Evolutionary conservation across 1,140 invertebrate genomes (phyloP).

Genomic region (Tetragonula clypearis): DNA sequence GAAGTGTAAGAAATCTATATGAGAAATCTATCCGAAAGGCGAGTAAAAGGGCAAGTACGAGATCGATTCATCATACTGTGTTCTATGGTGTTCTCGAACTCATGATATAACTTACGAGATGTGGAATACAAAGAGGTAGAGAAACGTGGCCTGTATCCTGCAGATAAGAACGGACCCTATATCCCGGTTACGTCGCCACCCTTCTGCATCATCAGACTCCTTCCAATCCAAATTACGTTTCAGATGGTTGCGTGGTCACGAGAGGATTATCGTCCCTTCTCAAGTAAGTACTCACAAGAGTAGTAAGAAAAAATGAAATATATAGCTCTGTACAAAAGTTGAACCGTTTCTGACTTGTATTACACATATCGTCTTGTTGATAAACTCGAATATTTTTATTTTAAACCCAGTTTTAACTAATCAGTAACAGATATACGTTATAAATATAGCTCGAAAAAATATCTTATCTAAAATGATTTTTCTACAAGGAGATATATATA

Average conservation of each 20-base stretch:
- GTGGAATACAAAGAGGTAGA: slow-evolving; percentile 50
- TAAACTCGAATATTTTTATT: not conserved
- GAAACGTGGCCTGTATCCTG: slow-evolving; percentile 73
- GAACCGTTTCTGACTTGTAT: not conserved
- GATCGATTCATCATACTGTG: slow-evolving; percentile 80
- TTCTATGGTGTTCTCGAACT: slow-evolving; percentile 62
- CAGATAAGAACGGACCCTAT: slow-evolving; percentile 80
- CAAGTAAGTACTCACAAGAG: not conserved
- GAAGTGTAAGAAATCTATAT: not conserved
- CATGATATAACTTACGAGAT: slow-evolving; percentile 58
- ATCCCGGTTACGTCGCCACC: slow-evolving; percentile 59
- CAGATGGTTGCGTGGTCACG: slow-evolving; percentile 48
- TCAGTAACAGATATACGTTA: not conserved
- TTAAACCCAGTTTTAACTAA: no score
- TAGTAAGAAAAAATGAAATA: not conserved
- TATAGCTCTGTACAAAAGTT: not conserved
- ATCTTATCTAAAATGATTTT: not conserved
- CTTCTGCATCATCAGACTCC: slow-evolving; percentile 55
- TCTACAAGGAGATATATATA: not conserved
- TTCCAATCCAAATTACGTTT: slow-evolving; percentile 45
- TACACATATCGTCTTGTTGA: not conserved
- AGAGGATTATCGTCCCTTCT: slow-evolving; percentile 35
- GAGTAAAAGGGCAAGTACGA: slow-evolving; percentile 69
- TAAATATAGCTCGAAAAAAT: no score
- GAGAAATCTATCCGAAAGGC: slow-evolving; percentile 56